Conservation (phyloP, 2,113 vertebrate species). For the Kryptolebias marmoratus region DNA sequence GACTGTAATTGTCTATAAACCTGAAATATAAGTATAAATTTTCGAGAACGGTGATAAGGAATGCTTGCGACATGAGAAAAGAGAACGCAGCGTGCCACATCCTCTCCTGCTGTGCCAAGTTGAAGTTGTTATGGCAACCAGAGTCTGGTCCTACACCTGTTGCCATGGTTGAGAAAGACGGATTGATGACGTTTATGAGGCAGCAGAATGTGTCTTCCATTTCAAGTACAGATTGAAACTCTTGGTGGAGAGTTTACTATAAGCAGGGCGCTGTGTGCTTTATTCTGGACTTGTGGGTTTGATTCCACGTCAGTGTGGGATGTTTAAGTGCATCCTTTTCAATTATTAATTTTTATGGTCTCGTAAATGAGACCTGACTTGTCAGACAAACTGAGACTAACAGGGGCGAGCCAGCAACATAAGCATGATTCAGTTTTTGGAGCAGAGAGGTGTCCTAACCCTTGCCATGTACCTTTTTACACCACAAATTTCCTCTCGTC, state of each 20-base stretch:
- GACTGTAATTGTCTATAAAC: slow-evolving; percentile 29
- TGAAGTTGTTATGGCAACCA: slow-evolving; percentile 80
- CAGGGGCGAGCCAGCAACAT: slow-evolving; percentile 21
- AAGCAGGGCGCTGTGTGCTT: slow-evolving; percentile 8
- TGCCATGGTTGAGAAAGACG: slow-evolving; percentile 76
- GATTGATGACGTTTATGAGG: slow-evolving; percentile 68
- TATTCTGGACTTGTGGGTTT: neutral
- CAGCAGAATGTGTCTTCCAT: slow-evolving; percentile 62
- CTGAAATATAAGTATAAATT: slow-evolving; percentile 19
- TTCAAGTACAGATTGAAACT: slow-evolving; percentile 51
- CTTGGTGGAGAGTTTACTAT: slow-evolving; percentile 44
- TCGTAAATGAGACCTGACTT: slow-evolving; percentile 7
- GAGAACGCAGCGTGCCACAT: slow-evolving; percentile 58
- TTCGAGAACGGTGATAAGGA: slow-evolving; percentile 5
- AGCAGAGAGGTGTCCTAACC: slow-evolving; percentile 17
- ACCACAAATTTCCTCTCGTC: neutral
- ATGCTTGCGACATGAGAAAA: slow-evolving; percentile 33
- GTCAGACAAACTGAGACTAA: slow-evolving; percentile 31
- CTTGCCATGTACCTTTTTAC: slow-evolving; percentile 2
- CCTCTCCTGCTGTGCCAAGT: slow-evolving; percentile 65
- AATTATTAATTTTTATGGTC: neutral
- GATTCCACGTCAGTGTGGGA: neutral
- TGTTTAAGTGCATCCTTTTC: neutral
- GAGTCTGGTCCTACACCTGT: slow-evolving; percentile 72
- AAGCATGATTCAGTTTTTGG: slow-evolving; percentile 59